Conservation (phyloP, 2,113 vertebrate species). For the Barbus barbus region DNA sequence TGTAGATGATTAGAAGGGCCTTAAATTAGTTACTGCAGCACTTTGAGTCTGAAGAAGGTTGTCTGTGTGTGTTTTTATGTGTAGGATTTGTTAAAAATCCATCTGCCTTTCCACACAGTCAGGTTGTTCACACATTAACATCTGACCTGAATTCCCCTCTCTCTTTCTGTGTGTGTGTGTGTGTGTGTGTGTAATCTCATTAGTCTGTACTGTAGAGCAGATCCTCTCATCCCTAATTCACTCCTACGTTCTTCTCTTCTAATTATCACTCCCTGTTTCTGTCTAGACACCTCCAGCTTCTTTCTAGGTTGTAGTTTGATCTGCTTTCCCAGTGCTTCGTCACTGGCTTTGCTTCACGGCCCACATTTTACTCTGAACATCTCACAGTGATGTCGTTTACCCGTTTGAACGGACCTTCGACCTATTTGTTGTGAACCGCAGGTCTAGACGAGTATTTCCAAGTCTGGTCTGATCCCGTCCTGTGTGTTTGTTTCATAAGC, state of each 20-base stretch:
- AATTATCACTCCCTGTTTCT: conserved; percentile 6
- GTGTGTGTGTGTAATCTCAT: too few species aligned
- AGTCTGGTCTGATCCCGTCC: not conserved
- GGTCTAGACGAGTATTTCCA: conserved; percentile 1
- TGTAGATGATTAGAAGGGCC: too few species aligned
- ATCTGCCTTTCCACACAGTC: not conserved
- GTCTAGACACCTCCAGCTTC: conserved; percentile 11
- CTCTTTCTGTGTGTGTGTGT: too few species aligned
- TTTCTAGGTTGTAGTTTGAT: conserved; percentile 1
- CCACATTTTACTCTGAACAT: not conserved
- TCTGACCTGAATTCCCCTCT: conserved; percentile 76
- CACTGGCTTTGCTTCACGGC: not conserved
- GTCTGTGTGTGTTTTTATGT: not conserved
- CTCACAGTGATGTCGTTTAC: not conserved
- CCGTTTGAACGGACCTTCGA: not conserved
- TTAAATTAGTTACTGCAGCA: too few species aligned
- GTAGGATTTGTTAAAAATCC: not conserved
- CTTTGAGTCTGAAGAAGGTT: too few species aligned
- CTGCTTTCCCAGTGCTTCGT: not conserved
- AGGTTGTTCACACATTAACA: conserved; percentile 77
- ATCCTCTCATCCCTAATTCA: conserved; percentile 10
- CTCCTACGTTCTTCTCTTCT: conserved; percentile 49
- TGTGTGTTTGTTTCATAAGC: not conserved
- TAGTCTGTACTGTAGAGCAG: conserved; percentile 67
- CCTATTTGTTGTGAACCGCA: not conserved